Evolutionary conservation across 2,888 invertebrate species (phyloP).

Genomic region (Silvanus unidentatus): DNA sequence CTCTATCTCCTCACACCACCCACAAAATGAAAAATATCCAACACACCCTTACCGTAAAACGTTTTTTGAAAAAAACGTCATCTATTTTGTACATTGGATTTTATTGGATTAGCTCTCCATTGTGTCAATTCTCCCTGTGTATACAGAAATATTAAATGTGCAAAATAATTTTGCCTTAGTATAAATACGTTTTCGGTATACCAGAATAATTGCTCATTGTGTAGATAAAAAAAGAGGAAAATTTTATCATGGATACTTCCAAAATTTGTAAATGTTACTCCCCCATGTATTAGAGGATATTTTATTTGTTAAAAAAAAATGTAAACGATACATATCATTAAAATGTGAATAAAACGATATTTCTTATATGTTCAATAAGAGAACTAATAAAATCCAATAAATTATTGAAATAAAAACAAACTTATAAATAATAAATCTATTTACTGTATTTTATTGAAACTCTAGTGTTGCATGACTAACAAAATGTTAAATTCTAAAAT

Average conservation of each 20-base stretch:
- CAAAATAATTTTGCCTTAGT: constrained; percentile 39
- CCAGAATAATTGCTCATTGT: constrained; percentile 45
- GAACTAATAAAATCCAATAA: constrained; percentile 5
- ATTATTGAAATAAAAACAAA: too few species aligned
- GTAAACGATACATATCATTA: too few species aligned
- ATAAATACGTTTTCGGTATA: constrained; percentile 42
- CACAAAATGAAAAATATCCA: neutral
- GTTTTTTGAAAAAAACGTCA: neutral
- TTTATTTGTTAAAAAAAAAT: too few species aligned
- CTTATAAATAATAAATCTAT: too few species aligned
- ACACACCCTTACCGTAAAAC: neutral
- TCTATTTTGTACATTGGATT: constrained; percentile 37
- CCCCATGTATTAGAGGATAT: too few species aligned
- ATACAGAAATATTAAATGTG: constrained; percentile 31
- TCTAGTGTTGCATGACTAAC: too few species aligned
- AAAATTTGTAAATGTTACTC: neutral
- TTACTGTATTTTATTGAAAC: too few species aligned
- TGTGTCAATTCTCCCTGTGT: constrained; percentile 40
- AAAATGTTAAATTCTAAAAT: too few species aligned
- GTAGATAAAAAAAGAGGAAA: constrained; percentile 31
- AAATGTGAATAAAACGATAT: too few species aligned
- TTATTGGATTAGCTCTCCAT: constrained; percentile 42
- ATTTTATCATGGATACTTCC: constrained; percentile 10
- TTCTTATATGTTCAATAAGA: constrained; percentile 1
- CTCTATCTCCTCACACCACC: constrained; percentile 15